A percentile compares a stretch with the other conserved stretches of the same genome.
Evolutionary conservation across 1,140 invertebrate genomes (phyloP).

Genomic region (Glossosoma conforme): DNA sequence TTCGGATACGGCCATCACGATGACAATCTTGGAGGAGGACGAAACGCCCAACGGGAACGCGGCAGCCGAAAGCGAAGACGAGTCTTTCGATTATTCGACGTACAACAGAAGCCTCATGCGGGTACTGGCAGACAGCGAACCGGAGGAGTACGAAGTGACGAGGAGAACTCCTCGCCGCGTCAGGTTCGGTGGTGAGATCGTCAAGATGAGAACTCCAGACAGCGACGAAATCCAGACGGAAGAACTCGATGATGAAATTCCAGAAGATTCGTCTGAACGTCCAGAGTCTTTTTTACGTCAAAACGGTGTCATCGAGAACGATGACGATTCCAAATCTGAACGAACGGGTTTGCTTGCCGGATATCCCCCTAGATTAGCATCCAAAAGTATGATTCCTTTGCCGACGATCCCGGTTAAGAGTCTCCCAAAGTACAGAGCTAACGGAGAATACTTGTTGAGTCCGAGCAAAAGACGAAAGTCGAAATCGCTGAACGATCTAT

Average conservation of each 20-base stretch:
- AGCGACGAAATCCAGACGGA: constrained; percentile 59
- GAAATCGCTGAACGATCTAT: constrained; percentile 47
- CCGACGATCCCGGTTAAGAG: constrained; percentile 13
- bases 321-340: constrained; percentile 33
- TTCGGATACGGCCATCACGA: constrained; percentile 69
- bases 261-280: constrained; percentile 8
- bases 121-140: constrained; percentile 53
- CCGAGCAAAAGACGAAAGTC: constrained; percentile 40
- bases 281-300: too few species aligned
- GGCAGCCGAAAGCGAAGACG: constrained; percentile 46
- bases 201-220: constrained; percentile 77
- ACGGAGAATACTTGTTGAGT: constrained; percentile 3
- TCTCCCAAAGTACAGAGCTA: constrained; percentile 13
- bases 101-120: constrained; percentile 49
- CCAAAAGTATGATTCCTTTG: constrained; percentile 27
- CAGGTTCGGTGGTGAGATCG: constrained; percentile 75
- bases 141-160: constrained; percentile 51
- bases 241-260: constrained; percentile 40
- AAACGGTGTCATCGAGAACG: too few species aligned
- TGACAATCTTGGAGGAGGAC: constrained; percentile 72
- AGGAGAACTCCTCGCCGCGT: constrained; percentile 58
- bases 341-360: too few species aligned
- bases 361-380: too few species aligned
- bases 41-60: constrained; percentile 44
- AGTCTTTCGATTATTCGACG: constrained; percentile 38